Evolutionary conservation across 2,888 invertebrate species (phyloP).

Genomic region (Opisthograptis luteolata): DNA sequence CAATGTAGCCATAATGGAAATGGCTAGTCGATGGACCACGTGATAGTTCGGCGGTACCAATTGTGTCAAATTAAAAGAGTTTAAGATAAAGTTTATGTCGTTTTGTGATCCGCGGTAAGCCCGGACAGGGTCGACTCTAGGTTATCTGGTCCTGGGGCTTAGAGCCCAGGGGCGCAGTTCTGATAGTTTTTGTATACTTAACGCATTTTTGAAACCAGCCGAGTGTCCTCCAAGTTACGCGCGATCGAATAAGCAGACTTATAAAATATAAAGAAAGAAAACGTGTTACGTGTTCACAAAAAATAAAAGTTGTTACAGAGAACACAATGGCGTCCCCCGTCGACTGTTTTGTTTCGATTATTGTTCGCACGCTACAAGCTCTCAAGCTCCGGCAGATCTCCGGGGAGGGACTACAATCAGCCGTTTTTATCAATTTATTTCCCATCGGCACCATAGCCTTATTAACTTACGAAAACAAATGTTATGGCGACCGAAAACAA

Average conservation of each 20-base stretch:
- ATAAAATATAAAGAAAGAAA: not conserved
- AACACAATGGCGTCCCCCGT: conserved; percentile 13
- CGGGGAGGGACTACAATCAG: conserved; percentile 16
- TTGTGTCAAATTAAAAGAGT: no score
- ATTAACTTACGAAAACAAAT: conserved; percentile 2
- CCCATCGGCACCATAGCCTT: conserved; percentile 17
- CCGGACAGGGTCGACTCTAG: no score
- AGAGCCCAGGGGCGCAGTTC: no score
- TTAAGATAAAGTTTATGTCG: no score
- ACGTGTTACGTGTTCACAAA: conserved; percentile 1
- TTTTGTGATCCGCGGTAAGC: no score
- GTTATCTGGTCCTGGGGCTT: no score
- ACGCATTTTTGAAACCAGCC: no score
- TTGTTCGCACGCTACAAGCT: conserved; percentile 13
- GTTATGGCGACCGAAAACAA: conserved; percentile 7
- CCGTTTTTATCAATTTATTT: conserved; percentile 23
- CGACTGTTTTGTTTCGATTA: conserved; percentile 24
- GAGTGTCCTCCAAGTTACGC: not conserved
- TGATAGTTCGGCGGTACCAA: no score
- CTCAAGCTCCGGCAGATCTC: not conserved
- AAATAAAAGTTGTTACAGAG: conserved; percentile 16
- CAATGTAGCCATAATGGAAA: no score
- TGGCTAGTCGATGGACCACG: no score
- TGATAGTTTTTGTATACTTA: no score
- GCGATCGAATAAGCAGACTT: not conserved